A percentile compares a stretch with the other conserved stretches of the same genome.
These are phyloP conservation scores for Tryphoninae sp. DNA, from an alignment of 2,888 invertebrate genomes.

Conservation along the genomic window DNA sequence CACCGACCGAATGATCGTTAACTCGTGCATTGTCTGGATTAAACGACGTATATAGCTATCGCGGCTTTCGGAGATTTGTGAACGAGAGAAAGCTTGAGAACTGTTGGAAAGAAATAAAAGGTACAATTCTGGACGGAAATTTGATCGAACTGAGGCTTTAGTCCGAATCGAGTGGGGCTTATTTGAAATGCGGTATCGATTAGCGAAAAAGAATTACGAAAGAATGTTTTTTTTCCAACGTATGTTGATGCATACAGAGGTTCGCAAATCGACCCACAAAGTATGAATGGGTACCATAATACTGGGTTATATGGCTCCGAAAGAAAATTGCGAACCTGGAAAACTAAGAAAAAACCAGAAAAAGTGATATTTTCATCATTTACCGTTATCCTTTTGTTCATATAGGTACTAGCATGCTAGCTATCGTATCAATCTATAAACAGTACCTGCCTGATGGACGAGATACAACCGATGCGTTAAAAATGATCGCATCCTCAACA, in stretches of 20 bases:
- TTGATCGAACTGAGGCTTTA: neutral
- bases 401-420: neutral
- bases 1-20: conserved; percentile 48
- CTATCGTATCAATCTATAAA: neutral
- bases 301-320: too few species aligned
- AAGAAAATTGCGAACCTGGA: neutral
- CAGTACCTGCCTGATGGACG: neutral
- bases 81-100: conserved; percentile 3
- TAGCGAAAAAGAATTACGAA: too few species aligned
- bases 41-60: conserved; percentile 22
- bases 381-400: too few species aligned
- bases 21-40: conserved; percentile 50
- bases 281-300: too few species aligned
- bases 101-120: neutral
- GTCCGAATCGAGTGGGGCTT: too few species aligned
- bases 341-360: neutral
- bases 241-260: too few species aligned
- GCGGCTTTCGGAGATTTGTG: neutral
- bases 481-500: conserved; percentile 35
- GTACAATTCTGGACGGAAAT: neutral
- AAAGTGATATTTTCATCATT: neutral
- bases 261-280: too few species aligned
- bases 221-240: too few species aligned
- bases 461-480: neutral
- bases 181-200: too few species aligned